Evolutionary conservation across 2,888 invertebrate species (phyloP).

Genomic region (Ernsta delagoae): DNA sequence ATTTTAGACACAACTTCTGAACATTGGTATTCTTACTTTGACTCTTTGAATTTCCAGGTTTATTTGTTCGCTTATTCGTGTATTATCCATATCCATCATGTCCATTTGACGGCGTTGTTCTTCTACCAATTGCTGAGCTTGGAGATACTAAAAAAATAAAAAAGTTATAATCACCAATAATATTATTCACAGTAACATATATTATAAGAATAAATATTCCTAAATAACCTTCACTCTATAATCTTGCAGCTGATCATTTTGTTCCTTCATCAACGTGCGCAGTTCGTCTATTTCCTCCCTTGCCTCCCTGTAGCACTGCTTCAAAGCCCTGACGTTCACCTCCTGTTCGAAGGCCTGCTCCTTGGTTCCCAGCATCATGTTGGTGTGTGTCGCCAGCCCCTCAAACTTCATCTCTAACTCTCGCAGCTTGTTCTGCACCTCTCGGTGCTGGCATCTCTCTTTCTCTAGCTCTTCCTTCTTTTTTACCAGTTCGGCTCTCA

Average conservation of each 20-base stretch:
- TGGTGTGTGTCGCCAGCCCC: constrained; percentile 66
- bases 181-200: too few relatives aligned
- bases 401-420: constrained; percentile 70
- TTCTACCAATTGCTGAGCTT: constrained; percentile 89
- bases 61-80: constrained; percentile 88
- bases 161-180: too few relatives aligned
- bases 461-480: constrained; percentile 85
- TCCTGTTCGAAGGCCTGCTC: constrained; percentile 87
- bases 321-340: constrained; percentile 68
- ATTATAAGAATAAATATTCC: neutral
- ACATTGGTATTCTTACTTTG: too few relatives aligned
- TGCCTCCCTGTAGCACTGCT: constrained; percentile 86
- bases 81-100: constrained; percentile 89
- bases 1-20: too few relatives aligned
- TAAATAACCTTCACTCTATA: constrained; percentile 86
- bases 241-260: constrained; percentile 87
- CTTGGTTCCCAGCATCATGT: constrained; percentile 80
- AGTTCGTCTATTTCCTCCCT: constrained; percentile 85
- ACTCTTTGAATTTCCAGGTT: constrained; percentile 88
- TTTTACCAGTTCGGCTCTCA: constrained; percentile 66
- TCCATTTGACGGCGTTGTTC: constrained; percentile 89
- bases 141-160: constrained; percentile 74
- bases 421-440: constrained; percentile 68
- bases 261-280: constrained; percentile 86
- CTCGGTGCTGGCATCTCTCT: constrained; percentile 84